Evolutionary conservation across 1,140 invertebrate genomes (phyloP), one percentile per base, ranked within the genome.

Genomic region (Ericerus pela): DNA sequence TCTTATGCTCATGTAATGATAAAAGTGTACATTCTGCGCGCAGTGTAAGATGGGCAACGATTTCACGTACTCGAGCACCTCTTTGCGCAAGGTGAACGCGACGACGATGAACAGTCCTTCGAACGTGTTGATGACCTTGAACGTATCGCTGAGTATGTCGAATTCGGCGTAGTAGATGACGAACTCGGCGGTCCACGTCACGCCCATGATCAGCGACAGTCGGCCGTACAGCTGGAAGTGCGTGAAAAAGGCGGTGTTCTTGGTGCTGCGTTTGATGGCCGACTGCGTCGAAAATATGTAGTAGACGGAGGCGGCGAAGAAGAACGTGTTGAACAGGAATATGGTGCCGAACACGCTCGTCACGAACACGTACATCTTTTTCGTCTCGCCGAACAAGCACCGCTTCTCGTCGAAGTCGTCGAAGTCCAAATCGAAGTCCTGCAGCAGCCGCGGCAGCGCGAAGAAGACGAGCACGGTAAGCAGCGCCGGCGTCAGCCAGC

Each of bases 381-480:
- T 65, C 12, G 72, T 67, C 26, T 72, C 67, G 8, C 68, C 70
- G 62, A 78, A 76, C 75, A 78, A 81, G 61, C 76, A 78, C 8
- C 60, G 56, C 26, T 68, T 58, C 6, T 63, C 60, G 1, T 72
- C 75, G 51, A 77, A 75, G 18, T 36, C 38, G 24, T 52, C 2
- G 2, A 33, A 10, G 16, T 18, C 62, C 63, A 0, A 76, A 74
- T 51, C 67, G 68, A 55, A 69, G 70, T 5, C 65, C 55, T 11
- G 53, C 31, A 2, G 68, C 60, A 30, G 73, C 63, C 4, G 61
- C 57, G 16, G 67, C 58, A 4, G 68, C 64, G 12, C 61, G n/a
- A 73, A 61, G 1, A 74, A 60, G 14, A 75, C 72, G 0, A 69
- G 51, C 0, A 62, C 61, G 0, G 77, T 69, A 18, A 78, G 67